Base-by-base conservation (phyloP, 2,797 vertebrate genomes). In the Lutjanus argentimaculatus region DNA sequence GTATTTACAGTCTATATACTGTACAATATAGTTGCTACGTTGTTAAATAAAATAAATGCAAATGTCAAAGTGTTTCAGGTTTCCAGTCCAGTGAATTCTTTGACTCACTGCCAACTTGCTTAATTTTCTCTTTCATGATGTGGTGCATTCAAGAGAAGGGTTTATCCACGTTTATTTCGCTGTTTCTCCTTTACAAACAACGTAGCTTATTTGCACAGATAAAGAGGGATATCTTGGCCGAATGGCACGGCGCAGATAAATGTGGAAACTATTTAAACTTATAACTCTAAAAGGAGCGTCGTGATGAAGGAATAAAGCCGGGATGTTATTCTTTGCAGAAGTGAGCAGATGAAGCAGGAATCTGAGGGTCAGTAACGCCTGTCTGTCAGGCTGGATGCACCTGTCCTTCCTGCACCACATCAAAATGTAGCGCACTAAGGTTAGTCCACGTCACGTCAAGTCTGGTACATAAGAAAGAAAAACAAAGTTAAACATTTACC, bases 361-460 rank as follows among this genome's bases (percentile, higher is more conserved):
- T 4, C 4, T 8, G 58, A 12, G 15, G 42, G 14, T 21, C 13
- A 16, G 17, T n/a, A 14, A 19, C 49, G 81, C 83, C 73, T 79
- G 86, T 66, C 73, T 79, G 86, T 66, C 42, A 1, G 61, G 21
- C 77, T 52, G 74, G 59, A 82, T 17, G 56, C 46, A 88, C 80
- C 77, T 67, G 85, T 58, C 30, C 6, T 36, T 36, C 16, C 30
- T 21, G 64, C 64, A 30, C 52, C 52, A 43, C 19, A 45, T 13
- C n/a, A 48, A 14, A 30, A 73, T 67, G 78, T 67, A 53, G 51
- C 22, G 42, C 56, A 8, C 7, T 52, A 36, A 4, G 30, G 30
- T 36, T 36, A 36, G 79, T 87, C 88, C 88, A 91, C 93, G 88
- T 92, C 89, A 92, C 59, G 4, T 6, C 30, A 79, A 49, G 1